Evolutionary conservation across 2,797 vertebrate genomes (phyloP).

Genomic region (Carduelis carduelis): DNA sequence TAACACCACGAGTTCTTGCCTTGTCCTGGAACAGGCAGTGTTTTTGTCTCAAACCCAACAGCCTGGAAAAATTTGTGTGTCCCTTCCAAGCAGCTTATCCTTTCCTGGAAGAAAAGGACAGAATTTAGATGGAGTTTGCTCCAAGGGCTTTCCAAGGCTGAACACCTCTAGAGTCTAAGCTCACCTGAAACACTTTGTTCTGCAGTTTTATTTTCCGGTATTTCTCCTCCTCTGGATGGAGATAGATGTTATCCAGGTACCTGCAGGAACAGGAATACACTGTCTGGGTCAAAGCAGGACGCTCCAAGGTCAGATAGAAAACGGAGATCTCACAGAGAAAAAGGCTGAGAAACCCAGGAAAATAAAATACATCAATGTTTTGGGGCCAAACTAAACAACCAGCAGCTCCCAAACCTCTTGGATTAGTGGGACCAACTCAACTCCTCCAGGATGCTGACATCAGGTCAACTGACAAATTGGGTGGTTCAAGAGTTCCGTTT

Average conservation of each 20-base stretch:
- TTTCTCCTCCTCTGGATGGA: conserved; percentile 91
- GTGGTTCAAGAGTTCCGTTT: background rate
- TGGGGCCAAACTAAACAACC: background rate
- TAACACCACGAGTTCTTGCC: conserved; percentile 66
- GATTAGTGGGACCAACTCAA: background rate
- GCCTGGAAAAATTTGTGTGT: conserved; percentile 87
- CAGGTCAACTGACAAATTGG: background rate
- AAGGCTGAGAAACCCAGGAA: background rate
- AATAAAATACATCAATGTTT: background rate
- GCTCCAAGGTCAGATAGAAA: background rate
- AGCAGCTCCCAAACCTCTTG: background rate
- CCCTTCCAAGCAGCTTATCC: conserved; percentile 86
- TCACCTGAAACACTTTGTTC: conserved; percentile 93
- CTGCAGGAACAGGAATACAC: conserved; percentile 54
- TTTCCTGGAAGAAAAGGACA: conserved; percentile 78
- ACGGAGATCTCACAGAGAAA: background rate
- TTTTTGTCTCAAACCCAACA: conserved; percentile 83
- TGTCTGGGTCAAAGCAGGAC: background rate
- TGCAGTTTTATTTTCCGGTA: conserved; percentile 83
- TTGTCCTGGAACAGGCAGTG: conserved; percentile 82
- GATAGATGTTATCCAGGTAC: conserved; percentile 92
- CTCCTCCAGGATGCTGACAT: background rate
- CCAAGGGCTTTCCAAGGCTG: background rate
- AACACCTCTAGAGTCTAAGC: background rate
- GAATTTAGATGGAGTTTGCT: background rate